These are phyloP conservation scores for Todiramphus saurophagus DNA, from an alignment of 2,113 vertebrate genomes.

Conservation along the genomic window DNA sequence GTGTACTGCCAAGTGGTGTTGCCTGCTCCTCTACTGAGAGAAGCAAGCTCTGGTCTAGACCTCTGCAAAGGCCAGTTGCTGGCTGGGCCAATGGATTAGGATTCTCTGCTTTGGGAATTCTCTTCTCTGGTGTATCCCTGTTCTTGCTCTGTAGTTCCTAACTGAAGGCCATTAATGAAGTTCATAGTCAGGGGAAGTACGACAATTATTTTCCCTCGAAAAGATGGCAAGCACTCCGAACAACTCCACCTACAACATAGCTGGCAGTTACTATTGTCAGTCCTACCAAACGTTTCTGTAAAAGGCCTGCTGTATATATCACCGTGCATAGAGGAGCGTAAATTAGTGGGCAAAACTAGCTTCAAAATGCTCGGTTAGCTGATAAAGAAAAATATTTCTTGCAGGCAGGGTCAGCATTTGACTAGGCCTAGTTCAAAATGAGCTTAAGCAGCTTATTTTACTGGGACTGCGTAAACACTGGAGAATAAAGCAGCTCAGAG, in stretches of 20 bases:
- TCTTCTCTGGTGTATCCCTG: neutral
- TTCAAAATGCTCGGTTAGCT: neutral
- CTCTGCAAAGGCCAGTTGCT: neutral
- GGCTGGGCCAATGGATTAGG: neutral
- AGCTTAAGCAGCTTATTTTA: neutral
- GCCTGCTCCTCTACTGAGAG: neutral
- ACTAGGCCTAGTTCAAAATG: neutral
- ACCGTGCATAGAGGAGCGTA: neutral
- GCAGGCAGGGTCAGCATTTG: neutral
- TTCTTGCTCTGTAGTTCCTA: neutral
- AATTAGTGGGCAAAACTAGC: neutral
- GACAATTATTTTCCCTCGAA: neutral
- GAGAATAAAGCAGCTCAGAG: neutral
- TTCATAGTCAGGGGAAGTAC: neutral
- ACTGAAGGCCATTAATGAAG: neutral
- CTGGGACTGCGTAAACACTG: neutral
- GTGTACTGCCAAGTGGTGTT: neutral
- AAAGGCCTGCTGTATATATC: neutral
- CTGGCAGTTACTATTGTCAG: conserved; percentile 22
- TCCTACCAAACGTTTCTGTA: conserved; percentile 8
- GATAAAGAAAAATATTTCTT: neutral
- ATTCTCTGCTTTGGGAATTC: neutral
- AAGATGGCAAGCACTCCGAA: neutral
- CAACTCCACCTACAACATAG: neutral
- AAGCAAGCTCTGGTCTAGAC: neutral